A percentile compares a stretch with the other conserved stretches of the same genome.
phyloP scores from a whole-genome alignment of 2,797 vertebrate species.

The Alfaro cultratus region DNA sequence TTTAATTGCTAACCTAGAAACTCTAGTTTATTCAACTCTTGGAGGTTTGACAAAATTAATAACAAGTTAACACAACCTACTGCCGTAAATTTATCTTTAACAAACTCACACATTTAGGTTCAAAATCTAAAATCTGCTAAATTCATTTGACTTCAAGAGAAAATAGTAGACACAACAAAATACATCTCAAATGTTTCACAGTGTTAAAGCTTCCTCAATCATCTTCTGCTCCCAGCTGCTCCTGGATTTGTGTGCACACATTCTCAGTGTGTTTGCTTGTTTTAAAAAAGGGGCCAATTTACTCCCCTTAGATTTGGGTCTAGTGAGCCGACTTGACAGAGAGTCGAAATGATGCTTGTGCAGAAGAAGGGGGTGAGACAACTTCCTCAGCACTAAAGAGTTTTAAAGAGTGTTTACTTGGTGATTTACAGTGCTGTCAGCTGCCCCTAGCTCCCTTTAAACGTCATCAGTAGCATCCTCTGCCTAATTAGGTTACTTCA shows the following conservation, averaged over 20 bases:
- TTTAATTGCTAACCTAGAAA: too few relatives aligned
- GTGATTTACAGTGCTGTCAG: constrained; percentile 66
- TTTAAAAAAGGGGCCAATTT: constrained; percentile 44
- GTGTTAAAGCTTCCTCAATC: background rate
- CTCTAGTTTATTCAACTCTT: too few relatives aligned
- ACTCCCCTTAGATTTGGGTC: constrained; percentile 33
- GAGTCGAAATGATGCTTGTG: constrained; percentile 38
- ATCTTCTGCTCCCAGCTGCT: constrained; percentile 18
- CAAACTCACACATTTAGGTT: too few relatives aligned
- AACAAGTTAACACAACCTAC: too few relatives aligned
- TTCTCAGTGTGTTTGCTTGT: constrained; percentile 28
- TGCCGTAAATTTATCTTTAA: too few relatives aligned
- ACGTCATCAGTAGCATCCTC: constrained; percentile 48
- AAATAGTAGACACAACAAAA: too few relatives aligned
- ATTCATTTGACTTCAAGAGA: too few relatives aligned
- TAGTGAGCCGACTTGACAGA: constrained; percentile 47
- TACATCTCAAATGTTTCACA: too few relatives aligned
- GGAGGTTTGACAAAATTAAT: too few relatives aligned
- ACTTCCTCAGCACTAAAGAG: constrained; percentile 59
- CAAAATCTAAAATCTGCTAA: too few relatives aligned
- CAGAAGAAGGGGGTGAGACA: constrained; percentile 35
- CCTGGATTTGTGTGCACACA: constrained; percentile 13
- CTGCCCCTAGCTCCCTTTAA: constrained; percentile 60
- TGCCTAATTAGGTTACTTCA: constrained; percentile 78
- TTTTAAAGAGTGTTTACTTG: constrained; percentile 66